Percentiles rank a stretch among this genome's conserved stretches.
These are phyloP conservation scores for Drosophila anomelani DNA, from an alignment of 2,888 invertebrate genomes.

Conservation along the genomic window DNA sequence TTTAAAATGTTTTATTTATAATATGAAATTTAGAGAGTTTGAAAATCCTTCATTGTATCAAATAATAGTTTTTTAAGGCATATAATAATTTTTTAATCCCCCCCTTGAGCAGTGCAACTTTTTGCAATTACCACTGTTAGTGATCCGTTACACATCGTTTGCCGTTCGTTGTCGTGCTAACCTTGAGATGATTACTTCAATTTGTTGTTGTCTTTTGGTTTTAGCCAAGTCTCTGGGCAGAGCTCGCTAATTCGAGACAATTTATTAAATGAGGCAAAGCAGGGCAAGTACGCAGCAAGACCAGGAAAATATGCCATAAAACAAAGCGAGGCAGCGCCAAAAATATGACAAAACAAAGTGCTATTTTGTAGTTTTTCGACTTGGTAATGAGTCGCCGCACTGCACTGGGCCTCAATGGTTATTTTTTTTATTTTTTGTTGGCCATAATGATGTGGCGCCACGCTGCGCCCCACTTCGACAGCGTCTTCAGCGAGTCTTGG, in stretches of 20 bases:
- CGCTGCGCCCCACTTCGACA: slow-evolving; percentile 34
- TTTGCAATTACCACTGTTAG: slow-evolving; percentile 55
- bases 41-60: neutral
- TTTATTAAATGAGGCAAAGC: slow-evolving; percentile 73
- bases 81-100: slow-evolving; percentile 4
- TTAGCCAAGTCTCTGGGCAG: slow-evolving; percentile 50
- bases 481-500: slow-evolving; percentile 21
- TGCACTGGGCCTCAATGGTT: slow-evolving; percentile 19
- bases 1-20: neutral
- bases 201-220: slow-evolving; percentile 39
- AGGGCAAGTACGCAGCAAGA: slow-evolving; percentile 48
- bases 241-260: slow-evolving; percentile 70
- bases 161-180: slow-evolving; percentile 71
- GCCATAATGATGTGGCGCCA: slow-evolving; percentile 57
- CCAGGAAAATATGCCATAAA: slow-evolving; percentile 48
- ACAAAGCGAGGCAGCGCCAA: slow-evolving; percentile 49
- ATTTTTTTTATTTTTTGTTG: neutral
- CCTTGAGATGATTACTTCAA: slow-evolving; percentile 80
- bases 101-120: neutral
- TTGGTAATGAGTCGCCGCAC: slow-evolving; percentile 50
- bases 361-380: slow-evolving; percentile 34
- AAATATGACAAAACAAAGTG: slow-evolving; percentile 42
- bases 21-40: neutral
- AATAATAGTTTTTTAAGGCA: neutral
- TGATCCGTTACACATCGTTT: slow-evolving; percentile 74